A percentile compares a stretch with the other conserved stretches of the same genome.
These are phyloP conservation scores for Ormyrus pomaceus DNA, from an alignment of 2,888 invertebrate species.

Conservation along the genomic window DNA sequence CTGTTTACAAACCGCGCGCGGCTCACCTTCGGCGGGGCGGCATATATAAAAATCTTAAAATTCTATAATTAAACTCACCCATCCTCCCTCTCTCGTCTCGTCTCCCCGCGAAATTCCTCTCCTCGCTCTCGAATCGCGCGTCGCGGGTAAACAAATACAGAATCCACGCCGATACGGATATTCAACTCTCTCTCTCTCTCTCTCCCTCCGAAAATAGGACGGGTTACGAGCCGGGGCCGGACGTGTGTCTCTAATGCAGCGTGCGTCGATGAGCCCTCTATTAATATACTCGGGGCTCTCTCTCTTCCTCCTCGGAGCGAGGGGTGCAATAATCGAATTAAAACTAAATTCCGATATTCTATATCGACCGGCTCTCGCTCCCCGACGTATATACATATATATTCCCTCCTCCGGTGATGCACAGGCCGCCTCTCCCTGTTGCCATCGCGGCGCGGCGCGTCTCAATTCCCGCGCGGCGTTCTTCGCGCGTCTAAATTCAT, in stretches of 20 bases:
- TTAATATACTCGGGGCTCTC: background rate
- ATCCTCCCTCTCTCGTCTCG: background rate
- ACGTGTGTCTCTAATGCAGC: background rate
- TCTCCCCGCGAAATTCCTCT: background rate
- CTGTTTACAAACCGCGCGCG: background rate
- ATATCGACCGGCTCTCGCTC: too few species aligned
- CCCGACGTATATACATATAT: too few species aligned
- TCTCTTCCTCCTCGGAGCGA: too few species aligned
- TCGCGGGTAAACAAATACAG: conserved; percentile 29
- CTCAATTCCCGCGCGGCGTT: too few species aligned
- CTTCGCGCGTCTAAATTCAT: too few species aligned
- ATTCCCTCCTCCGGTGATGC: too few species aligned
- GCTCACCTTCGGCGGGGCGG: too few species aligned
- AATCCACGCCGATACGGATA: conserved; percentile 25
- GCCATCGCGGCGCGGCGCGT: too few species aligned
- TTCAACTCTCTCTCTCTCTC: conserved; percentile 26
- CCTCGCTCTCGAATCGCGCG: conserved; percentile 19
- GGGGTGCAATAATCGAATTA: too few species aligned
- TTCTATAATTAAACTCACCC: conserved; percentile 38
- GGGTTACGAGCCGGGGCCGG: background rate
- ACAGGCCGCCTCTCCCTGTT: too few species aligned
- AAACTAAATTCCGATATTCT: too few species aligned
- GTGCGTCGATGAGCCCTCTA: background rate
- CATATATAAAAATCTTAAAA: conserved; percentile 11
- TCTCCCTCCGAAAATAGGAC: conserved; percentile 18